Base-by-base conservation (phyloP, 1,140 invertebrate genomes). In the Rhagoletis zephyria region DNA sequence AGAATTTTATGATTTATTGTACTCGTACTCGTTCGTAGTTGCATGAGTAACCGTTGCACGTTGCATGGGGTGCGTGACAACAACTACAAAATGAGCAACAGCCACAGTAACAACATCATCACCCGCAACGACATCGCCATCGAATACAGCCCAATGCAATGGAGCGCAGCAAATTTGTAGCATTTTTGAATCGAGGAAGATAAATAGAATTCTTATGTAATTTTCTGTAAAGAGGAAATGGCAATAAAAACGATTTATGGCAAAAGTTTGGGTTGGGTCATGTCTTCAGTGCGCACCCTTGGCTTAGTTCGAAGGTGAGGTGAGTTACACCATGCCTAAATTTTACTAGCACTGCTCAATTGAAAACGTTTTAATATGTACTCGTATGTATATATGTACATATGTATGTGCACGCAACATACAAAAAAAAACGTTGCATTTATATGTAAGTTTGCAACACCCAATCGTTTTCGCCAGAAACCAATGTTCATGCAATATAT, bases 171-270 rank as follows among this genome's bases (percentile, higher is more conserved):
- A 81, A 81, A 81, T 81, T 81, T 81, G 74, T 81, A 81, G 45
- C 74, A 56, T 81, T 56, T n/a, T 81, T 81, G 56, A 81, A 81
- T 81, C 74, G 74, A 81, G n/a, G 48, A 81, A 81, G 51, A 81
- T 81, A 81, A 81, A 81, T 81, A 81, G 74, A 81, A 81, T 81
- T 81, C 74, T 81, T 81, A 81, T 81, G 74, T 81, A 81, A 81
- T 81, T 81, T 81, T 81, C 45, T 56, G 45, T 59, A 81, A 81
- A 81, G 74, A 81, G 74, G 74, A 81, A 81, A 51, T 56, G 48
- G 74, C 48, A 56, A 81, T 81, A 81, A 81, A 81, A 81, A 59
- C 74, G 74, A 81, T 81, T 81, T 81, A 81, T 81, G 48, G 74
- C 51, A 19, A 30, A 30, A 81, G 74, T 81, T 81, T 81, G 74